Base-by-base conservation (phyloP, 2,888 invertebrate species). In the Eilema sororculum region DNA sequence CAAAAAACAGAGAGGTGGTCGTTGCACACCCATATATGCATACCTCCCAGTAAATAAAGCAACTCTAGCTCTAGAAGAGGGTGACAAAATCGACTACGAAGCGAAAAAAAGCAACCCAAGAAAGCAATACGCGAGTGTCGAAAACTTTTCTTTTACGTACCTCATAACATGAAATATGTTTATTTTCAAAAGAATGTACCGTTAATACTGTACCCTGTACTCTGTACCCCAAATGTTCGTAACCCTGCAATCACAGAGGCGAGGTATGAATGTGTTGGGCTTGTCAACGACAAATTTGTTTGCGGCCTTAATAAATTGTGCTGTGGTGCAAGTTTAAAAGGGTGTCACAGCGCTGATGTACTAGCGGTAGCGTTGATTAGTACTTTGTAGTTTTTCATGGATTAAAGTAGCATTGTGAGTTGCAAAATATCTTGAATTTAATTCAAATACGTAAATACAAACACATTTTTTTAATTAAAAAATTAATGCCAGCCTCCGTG, bases 211-310 rank as follows among this genome's bases (percentile, higher is more conserved):
- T 66, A 28, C 60, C 58, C 62, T 16, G 63, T 66, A 28, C 60
- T 46, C 62, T 16, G 63, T 62, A 28, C 60, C 58, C 62, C 16
- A 37, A 28, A 65, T 52, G 28, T 52, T 30, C 68, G 69, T 71
- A 59, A 65, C 73, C 72, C 69, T 68, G 71, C 75, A 81, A 81
- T 80, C 78, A 76, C 73, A 52, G 73, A 52, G 67, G 52, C 56
- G 73, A 65, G 72, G 63, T 72, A 74, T 65, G 73, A 76, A 83
- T 79, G 81, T 77, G 77, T 75, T 77, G 75, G 71, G 81, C 78
- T 72, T 78, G 81, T 84, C 83, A 79, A 73, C 78, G 84, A 75
- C 83, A 84, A 83, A 83, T 82, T 83, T 83, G 78, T 71, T 74
- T 72, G 76, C 60, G 68, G 74, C 76, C 78, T 72, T 82, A 80